Evolutionary conservation across 53 echinoderm and acorn worm genomes (phyloP), one percentile per base, ranked within the genome.

Genomic region (Hippasteria phrygiana): DNA sequence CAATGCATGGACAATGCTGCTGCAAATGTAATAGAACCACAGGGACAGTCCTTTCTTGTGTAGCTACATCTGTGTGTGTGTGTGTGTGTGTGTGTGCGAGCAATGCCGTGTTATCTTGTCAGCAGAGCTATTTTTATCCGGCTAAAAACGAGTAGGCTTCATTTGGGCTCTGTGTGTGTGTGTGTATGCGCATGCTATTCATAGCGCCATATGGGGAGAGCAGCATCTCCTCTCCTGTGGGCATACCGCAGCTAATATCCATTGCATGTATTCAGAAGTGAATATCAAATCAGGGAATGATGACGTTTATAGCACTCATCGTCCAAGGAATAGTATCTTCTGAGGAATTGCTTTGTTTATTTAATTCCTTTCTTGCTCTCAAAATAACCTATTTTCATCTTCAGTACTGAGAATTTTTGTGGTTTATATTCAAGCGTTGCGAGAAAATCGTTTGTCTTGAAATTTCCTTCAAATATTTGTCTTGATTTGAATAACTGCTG

Each of bases 101-200:
- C 20, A 65, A 65, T 37, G 22, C 20, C 43, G 28, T 20, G 48
- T 36, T 71, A 47, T 85, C 71, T 85, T 85, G 85, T 71, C 50
- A 18, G 45, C 28, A 32, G 85, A 36, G 85, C 85, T 85, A 85
- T 85, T 85, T 85, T 70, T 69, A 71, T 85, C 69, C 17, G 53
- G 47, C 55, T 18, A 32, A 85, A 85, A 71, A 85, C 71, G 85
- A 85, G 85, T 85, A 85, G 85, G 85, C 85, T 67, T 55, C 0
- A 63, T 62, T n/a, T 28, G 39, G 63, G n/a, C n/a, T 29, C 39
- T 38, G 71, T 37, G 71, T 35, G 72, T 72, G 72, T 72, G 42
- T 75, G 75, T 43, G 73, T 42, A 37, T 37, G 71, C 5, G n/a
- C 12, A 43, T 33, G 65, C 85, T 85, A 85, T 85, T 85, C 85